Conservation (phyloP, 2,113 vertebrate genomes). For the Euleptes europaea region DNA sequence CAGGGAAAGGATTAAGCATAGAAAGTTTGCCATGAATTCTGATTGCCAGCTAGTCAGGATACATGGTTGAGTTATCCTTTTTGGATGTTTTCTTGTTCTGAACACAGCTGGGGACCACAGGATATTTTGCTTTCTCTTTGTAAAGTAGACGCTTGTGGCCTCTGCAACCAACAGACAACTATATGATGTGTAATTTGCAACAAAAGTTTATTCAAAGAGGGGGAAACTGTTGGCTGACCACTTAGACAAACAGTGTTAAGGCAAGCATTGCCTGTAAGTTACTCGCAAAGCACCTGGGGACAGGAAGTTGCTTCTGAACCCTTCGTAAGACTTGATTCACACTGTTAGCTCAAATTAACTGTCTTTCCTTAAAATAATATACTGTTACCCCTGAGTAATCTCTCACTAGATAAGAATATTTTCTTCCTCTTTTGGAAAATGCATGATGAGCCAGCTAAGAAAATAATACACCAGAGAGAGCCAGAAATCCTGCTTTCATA, state of each 20-base stretch:
- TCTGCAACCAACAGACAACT: neutral
- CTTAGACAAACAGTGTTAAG: slow-evolving; percentile 2
- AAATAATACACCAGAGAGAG: neutral
- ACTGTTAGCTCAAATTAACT: slow-evolving; percentile 18
- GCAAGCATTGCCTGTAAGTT: neutral
- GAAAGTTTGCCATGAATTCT: neutral
- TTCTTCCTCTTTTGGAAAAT: slow-evolving; percentile 12
- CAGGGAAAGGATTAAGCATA: neutral
- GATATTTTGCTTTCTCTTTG: neutral
- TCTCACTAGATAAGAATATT: neutral
- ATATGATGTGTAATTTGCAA: neutral
- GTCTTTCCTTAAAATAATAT: slow-evolving; percentile 24
- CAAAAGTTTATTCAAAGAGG: neutral
- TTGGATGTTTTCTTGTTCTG: neutral
- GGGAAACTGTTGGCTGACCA: neutral
- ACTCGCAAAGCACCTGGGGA: neutral
- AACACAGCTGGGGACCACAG: neutral
- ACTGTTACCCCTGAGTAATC: neutral
- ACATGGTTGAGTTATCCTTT: neutral
- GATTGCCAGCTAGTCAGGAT: neutral
- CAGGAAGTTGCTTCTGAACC: neutral
- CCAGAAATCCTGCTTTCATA: slow-evolving; percentile 9
- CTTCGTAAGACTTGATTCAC: neutral
- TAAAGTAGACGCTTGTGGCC: neutral
- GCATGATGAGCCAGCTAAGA: slow-evolving; percentile 6